Base-by-base conservation (phyloP, 2,888 invertebrate species). In the Sarcophaga subvicina region DNA sequence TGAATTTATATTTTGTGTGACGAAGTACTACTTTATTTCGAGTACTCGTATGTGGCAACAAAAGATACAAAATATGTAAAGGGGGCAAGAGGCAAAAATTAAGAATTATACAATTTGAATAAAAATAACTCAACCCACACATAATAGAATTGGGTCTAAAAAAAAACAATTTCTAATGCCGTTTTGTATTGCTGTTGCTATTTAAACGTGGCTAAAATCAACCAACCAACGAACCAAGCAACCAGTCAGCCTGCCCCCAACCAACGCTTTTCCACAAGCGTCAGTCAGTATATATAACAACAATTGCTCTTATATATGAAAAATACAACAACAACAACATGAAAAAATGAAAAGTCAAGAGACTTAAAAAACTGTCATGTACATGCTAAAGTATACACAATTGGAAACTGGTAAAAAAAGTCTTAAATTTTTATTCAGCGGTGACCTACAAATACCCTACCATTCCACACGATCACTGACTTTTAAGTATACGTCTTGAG, bases 351-450 rank as follows among this genome's bases (percentile, higher is more conserved):
- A 73, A 62, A 73, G 45, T 62, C 73, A 73, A 73, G 71, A 76
- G 83, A 80, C 86, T 86, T 80, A 71, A 60, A 73, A 37, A 80
- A 83, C 67, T 86, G 86, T 86, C 83, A 86, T 86, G 54, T 54
- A 54, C 54, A 54, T 54, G 80, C 76, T 80, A 64, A 80, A 85
- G 80, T 76, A 54, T 17, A 76, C 70, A 37, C 49, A 78, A 64
- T 47, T 49, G n/a, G 20, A 67, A n/a, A 25, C 5, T 63, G 62
- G 4, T 14, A 73, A 70, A 70, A 66, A 54, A 79, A 37, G 8
- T 37, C 37, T 37, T 37, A 10, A 37, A 37, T 37, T 37, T 37
- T 37, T 2, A 37, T 37, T 37, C 37, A 37, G 8, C 37, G 37
- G 37, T 37, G 37, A 10, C 37, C 37, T 37, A 37, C 8, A 37